Conservation (phyloP, 2,888 invertebrate genomes). For the Lottia gigantea region DNA sequence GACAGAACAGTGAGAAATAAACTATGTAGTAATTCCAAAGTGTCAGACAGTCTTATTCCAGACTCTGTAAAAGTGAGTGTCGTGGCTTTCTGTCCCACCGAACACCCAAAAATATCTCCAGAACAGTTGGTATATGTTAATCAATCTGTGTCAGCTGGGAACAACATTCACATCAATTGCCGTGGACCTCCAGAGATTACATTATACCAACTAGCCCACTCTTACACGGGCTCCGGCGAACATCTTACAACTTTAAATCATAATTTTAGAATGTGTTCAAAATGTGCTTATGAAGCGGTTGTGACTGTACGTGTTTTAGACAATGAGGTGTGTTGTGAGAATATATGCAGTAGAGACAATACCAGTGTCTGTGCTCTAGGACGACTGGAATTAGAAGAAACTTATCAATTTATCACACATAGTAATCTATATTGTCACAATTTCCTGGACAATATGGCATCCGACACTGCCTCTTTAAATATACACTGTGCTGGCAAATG, state of each 20-base stretch:
- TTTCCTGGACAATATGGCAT: background rate
- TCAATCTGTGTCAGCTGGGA: background rate
- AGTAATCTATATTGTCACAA: background rate
- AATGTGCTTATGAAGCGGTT: constrained; percentile 7
- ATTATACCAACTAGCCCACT: background rate
- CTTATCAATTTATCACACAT: background rate
- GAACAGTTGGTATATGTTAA: background rate
- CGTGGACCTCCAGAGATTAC: background rate
- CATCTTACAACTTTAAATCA: background rate
- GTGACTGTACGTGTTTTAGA: background rate
- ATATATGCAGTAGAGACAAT: background rate
- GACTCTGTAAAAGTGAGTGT: background rate
- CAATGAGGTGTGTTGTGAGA: background rate
- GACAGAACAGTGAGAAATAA: constrained; percentile 1
- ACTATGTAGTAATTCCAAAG: background rate
- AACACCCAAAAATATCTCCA: background rate
- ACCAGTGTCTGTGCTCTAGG: background rate
- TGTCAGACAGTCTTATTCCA: background rate
- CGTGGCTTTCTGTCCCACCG: background rate
- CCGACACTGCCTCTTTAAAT: background rate
- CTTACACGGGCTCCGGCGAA: background rate
- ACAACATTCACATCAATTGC: background rate
- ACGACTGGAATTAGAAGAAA: background rate
- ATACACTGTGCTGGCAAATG: background rate
- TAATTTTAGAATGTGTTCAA: background rate